These are phyloP conservation scores for Brachycybe producta DNA, from an alignment of 2,888 invertebrate species.

Conservation along the genomic window DNA sequence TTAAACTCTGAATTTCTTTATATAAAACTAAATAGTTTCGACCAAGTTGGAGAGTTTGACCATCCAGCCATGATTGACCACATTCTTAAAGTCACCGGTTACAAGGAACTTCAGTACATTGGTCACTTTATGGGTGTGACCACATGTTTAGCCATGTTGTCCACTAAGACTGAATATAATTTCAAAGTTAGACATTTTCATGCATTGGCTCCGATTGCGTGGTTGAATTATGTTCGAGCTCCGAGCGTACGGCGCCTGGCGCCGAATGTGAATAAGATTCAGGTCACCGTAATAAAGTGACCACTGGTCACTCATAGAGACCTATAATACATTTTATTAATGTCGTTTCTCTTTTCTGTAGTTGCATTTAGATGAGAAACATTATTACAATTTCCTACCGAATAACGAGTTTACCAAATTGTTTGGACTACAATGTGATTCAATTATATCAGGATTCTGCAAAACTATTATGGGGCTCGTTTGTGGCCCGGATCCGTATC, in stretches of 20 bases:
- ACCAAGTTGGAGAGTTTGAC: constrained; percentile 52
- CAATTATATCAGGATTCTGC: constrained; percentile 50
- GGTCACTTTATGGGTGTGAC: constrained; percentile 89
- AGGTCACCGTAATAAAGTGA: too few relatives aligned
- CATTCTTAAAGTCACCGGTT: constrained; percentile 45
- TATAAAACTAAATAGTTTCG: too few relatives aligned
- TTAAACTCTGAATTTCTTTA: too few relatives aligned
- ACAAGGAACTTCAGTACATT: constrained; percentile 53
- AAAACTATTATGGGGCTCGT: constrained; percentile 57
- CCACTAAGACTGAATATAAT: constrained; percentile 23
- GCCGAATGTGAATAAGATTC: constrained; percentile 46
- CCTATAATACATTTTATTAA: too few relatives aligned
- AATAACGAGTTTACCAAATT: constrained; percentile 47
- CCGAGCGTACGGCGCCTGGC: constrained; percentile 32
- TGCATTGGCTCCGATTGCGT: constrained; percentile 6
- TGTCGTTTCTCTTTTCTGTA: too few relatives aligned
- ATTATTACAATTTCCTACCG: too few relatives aligned
- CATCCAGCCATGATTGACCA: constrained; percentile 72
- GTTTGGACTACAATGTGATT: constrained; percentile 42
- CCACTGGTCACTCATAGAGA: too few relatives aligned
- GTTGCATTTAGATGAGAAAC: too few relatives aligned
- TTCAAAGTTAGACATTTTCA: constrained; percentile 18
- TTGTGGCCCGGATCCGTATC: constrained; percentile 53
- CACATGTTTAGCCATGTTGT: constrained; percentile 12
- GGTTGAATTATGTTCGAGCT: background rate